These are phyloP conservation scores for Epinotia nisella DNA, from an alignment of 2,888 invertebrate genomes.

Conservation along the genomic window DNA sequence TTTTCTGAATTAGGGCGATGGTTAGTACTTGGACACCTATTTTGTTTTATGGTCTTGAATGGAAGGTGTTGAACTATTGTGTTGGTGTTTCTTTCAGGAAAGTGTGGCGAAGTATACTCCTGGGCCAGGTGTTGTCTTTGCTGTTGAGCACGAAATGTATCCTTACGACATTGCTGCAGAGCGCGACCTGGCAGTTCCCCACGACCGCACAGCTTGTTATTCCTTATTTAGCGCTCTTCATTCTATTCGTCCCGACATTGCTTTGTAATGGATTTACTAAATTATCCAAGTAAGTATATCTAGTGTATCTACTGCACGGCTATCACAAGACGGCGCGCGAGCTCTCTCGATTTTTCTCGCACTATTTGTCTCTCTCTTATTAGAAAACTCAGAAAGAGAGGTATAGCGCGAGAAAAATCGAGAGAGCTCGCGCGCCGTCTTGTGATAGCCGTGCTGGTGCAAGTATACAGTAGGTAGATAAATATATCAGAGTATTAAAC, in stretches of 20 bases:
- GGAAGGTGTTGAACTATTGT: conserved; percentile 11
- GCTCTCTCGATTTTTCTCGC: too few species aligned
- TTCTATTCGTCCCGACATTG: conserved; percentile 90
- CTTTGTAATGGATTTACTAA: conserved; percentile 88
- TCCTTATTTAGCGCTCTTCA: conserved; percentile 90
- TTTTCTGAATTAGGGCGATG: conserved; percentile 89
- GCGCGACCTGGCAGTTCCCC: conserved; percentile 88
- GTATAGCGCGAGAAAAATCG: too few species aligned
- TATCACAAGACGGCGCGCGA: too few species aligned
- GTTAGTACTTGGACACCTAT: conserved; percentile 68
- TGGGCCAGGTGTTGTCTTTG: conserved; percentile 91
- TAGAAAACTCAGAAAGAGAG: too few species aligned
- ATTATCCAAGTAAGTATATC: conserved; percentile 85
- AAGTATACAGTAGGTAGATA: too few species aligned
- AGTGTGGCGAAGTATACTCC: conserved; percentile 89
- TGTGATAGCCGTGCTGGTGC: too few species aligned
- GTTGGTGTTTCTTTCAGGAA: conserved; percentile 78
- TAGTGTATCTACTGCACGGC: too few species aligned
- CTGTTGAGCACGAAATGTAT: conserved; percentile 91
- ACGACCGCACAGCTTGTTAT: conserved; percentile 93
- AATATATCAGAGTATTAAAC: too few species aligned
- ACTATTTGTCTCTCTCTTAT: too few species aligned
- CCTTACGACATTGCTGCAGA: conserved; percentile 88
- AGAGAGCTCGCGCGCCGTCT: too few species aligned
- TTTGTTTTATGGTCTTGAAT: conserved; percentile 26